Base-by-base conservation (phyloP, 2,797 vertebrate genomes). In the Periparus ater region DNA sequence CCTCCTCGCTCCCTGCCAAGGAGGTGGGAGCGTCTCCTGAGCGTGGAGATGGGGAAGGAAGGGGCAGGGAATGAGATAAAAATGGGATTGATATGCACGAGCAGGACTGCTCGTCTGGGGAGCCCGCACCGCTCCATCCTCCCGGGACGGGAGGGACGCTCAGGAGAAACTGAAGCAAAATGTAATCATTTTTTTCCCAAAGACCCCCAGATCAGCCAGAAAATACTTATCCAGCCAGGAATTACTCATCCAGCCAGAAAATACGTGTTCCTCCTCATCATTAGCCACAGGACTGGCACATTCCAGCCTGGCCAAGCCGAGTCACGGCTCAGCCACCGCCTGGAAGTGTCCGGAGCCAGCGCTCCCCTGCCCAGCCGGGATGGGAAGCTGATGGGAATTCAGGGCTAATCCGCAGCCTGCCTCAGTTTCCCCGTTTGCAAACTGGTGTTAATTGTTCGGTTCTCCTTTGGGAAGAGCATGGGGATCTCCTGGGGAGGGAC, bases 1-100 rank as follows among this genome's bases (percentile, higher is more conserved):
- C 34, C 53, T 58, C 72, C 62, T 53, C 85, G 72, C 77, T 61
- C 40, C 71, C 61, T 30, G 63, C 81, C 71, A 14, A 51, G 76
- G 84, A 73, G 45, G 55, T 67, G 75, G 66, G 55, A 89, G 78
- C 51, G 32, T 21, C 74, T 93, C 62, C 85, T 32, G 29, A 65
- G 53, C 2, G 2, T 34, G 85, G 81, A 54, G 34, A 45, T 27
- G 73, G 27, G 29, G 45, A 89, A 84, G 81, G 88, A 67, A 88
- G 91, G 95, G 84, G 91, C 84, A 83, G 44, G 58, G 86, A 73
- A 82, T 26, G 83, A 74, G 87, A 92, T 55, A 47, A 82, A 91
- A 76, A 18, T 3, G 78, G 50, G 38, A 67, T 55, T 51, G 44
- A 63, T 71, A 44, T 23, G 75, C 73, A 47, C 1, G 2, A 2